Evolutionary conservation across 2,113 vertebrate genomes (phyloP).

Genomic region (Tetraodon nigroviridis): DNA sequence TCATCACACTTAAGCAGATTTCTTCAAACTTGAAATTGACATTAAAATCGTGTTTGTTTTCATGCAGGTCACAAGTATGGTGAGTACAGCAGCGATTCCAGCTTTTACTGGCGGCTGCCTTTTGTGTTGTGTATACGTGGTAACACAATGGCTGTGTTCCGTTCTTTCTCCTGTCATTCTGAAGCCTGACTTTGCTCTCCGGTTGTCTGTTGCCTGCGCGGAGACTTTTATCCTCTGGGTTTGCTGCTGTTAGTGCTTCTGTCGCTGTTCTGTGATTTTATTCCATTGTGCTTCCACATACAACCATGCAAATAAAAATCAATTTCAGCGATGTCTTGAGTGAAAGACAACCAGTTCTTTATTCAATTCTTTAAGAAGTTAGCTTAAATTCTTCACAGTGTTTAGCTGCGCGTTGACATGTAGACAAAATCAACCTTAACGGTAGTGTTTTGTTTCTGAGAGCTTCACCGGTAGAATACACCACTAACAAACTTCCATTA

Average conservation of each 20-base stretch:
- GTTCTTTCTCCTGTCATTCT: constrained; percentile 19
- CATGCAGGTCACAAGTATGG: constrained; percentile 98
- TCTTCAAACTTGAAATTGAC: constrained; percentile 27
- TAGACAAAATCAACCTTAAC: constrained; percentile 45
- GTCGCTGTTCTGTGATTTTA: neutral
- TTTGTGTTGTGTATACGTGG: constrained; percentile 34
- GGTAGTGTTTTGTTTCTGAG: constrained; percentile 30
- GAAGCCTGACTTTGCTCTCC: constrained; percentile 33
- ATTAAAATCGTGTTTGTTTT: constrained; percentile 82
- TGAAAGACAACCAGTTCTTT: neutral
- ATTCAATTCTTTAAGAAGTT: constrained; percentile 35
- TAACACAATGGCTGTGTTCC: constrained; percentile 38
- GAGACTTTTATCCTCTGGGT: constrained; percentile 34
- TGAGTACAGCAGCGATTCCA: constrained; percentile 86
- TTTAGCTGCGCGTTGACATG: constrained; percentile 36
- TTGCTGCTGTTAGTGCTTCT: constrained; percentile 41
- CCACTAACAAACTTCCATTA: constrained; percentile 43
- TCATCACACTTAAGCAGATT: too few relatives aligned
- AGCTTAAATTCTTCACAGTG: constrained; percentile 41
- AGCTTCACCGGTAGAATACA: constrained; percentile 32
- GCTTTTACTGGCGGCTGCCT: constrained; percentile 76
- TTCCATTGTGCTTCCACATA: neutral
- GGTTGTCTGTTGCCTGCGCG: constrained; percentile 76
- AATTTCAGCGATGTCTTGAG: neutral
- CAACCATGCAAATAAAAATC: neutral